phyloP scores from a whole-genome alignment of 2,113 vertebrate genomes.

The Varanus salvator region DNA sequence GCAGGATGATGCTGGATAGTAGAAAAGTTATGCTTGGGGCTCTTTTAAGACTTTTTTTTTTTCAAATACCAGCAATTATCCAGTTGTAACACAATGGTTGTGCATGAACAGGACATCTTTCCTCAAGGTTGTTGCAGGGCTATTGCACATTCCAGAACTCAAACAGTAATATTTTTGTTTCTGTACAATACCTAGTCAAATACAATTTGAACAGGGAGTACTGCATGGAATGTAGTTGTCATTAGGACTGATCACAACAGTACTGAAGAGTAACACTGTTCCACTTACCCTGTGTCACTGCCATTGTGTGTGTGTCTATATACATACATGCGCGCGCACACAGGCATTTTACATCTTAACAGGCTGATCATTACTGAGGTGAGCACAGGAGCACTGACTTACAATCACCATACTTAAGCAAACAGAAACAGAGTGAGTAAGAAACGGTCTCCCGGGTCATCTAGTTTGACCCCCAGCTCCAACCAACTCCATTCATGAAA shows the following conservation, averaged over 20 bases:
- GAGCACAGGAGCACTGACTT: not conserved
- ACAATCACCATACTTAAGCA: not conserved
- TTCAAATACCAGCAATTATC: conserved; percentile 25
- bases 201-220: not conserved
- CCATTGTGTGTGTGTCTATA: not conserved
- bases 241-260: not conserved
- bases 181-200: not conserved
- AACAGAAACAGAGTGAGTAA: not conserved
- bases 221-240: not conserved
- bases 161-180: conserved; percentile 4
- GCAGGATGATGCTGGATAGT: conserved; percentile 41
- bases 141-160: not conserved
- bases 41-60: conserved; percentile 7
- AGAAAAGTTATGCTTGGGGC: conserved; percentile 34
- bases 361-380: not conserved
- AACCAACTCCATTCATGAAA: too few relatives aligned
- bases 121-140: conserved; percentile 20
- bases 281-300: not conserved
- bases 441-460: too few relatives aligned
- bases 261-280: not conserved
- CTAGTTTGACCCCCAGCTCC: too few relatives aligned
- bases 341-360: not conserved
- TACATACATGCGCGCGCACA: too few relatives aligned
- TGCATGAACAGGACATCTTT: conserved; percentile 12
- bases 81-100: conserved; percentile 21